Conservation (phyloP, 2,113 vertebrate genomes). For the human (Homo sapiens) region GRCh38 chr1:116627501-116628000, state of each 20-base stretch:
- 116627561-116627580: not conserved
- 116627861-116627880: not conserved
- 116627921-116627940: not conserved
- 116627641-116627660: not conserved
- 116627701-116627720: not conserved
- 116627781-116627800: not conserved
- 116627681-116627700: not conserved
- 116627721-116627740: not conserved
- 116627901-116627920: not conserved
- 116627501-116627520: not conserved
- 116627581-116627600: not conserved
- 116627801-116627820: not conserved
- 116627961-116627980: not conserved
- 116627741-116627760: not conserved
- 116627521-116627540: not conserved
- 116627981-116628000: not conserved
- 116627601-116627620: not conserved
- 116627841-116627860: accelerated
- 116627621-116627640: not conserved
- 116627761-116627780: not conserved
- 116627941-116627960: not conserved
- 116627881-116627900: not conserved
- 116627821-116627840: not conserved
- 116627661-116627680: not conserved
- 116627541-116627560: not conserved